Conservation (phyloP, 2,888 invertebrate genomes). For the Agriopis aurantiaria region DNA sequence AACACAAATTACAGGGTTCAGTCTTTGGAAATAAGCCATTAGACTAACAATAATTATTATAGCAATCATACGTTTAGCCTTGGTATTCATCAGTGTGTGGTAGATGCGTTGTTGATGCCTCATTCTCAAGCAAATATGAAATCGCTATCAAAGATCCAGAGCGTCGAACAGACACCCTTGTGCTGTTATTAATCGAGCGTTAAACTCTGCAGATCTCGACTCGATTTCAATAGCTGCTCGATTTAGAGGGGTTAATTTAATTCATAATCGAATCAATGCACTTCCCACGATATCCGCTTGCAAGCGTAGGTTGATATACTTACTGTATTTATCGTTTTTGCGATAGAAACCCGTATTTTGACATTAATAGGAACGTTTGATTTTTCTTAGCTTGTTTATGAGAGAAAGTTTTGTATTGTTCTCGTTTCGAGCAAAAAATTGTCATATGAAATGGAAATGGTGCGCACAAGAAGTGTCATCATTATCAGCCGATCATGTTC, state of each 20-base stretch:
- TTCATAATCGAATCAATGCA: constrained; percentile 70
- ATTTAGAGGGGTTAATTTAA: constrained; percentile 66
- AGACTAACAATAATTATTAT: too few relatives aligned
- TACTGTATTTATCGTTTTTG: constrained; percentile 42
- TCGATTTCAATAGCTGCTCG: constrained; percentile 59
- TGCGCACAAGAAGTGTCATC: too few relatives aligned
- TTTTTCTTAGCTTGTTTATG: constrained; percentile 13
- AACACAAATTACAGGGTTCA: too few relatives aligned
- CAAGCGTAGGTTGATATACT: constrained; percentile 53
- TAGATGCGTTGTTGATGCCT: constrained; percentile 16
- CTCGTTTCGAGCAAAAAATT: constrained; percentile 9
- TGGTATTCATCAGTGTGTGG: not conserved
- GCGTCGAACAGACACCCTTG: constrained; percentile 50
- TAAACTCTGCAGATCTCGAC: constrained; percentile 63
- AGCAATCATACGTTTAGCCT: not conserved
- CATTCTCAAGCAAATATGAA: constrained; percentile 36
- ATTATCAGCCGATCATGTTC: too few relatives aligned
- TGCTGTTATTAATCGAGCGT: constrained; percentile 59
- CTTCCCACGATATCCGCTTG: constrained; percentile 65
- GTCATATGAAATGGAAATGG: too few relatives aligned
- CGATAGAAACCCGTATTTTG: constrained; percentile 38
- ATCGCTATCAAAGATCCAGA: constrained; percentile 34
- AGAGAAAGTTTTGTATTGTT: constrained; percentile 25
- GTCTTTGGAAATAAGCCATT: too few relatives aligned
- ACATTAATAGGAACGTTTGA: constrained; percentile 31